phyloP scores from a whole-genome alignment of 2,113 vertebrate genomes.

The Ceyx cyanopectus region DNA sequence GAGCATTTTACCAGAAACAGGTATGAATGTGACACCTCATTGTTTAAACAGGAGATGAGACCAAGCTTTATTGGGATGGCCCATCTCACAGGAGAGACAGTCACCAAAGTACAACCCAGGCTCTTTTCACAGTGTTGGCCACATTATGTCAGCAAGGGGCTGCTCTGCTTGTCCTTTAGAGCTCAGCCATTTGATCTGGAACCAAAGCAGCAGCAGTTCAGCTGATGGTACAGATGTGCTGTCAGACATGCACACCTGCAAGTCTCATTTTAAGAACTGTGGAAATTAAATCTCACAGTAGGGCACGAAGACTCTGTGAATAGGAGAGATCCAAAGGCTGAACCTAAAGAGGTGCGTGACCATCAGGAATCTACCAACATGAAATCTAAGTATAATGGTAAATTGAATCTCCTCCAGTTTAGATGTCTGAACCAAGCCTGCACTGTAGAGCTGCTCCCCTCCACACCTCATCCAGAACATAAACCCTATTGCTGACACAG shows the following conservation, averaged over 20 bases:
- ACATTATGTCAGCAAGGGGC: not conserved
- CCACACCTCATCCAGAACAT: not conserved
- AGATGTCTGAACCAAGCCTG: not conserved
- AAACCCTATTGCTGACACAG: not conserved
- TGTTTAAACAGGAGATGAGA: not conserved
- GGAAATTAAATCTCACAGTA: not conserved
- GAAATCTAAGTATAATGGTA: not conserved
- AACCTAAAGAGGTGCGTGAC: not conserved
- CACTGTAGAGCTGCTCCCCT: not conserved
- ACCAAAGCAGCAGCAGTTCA: not conserved
- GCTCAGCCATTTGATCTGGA: not conserved
- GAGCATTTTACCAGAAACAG: not conserved
- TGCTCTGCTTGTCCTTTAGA: not conserved
- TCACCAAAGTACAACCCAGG: not conserved
- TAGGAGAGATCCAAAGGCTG: not conserved
- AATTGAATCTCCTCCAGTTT: not conserved
- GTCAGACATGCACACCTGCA: not conserved
- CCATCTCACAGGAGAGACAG: not conserved
- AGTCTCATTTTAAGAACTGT: not conserved
- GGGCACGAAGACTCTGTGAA: not conserved
- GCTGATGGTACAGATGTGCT: fast-evolving
- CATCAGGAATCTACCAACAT: not conserved
- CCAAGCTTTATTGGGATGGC: not conserved
- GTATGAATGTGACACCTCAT: not conserved
- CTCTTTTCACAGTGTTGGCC: not conserved